These are phyloP conservation scores for Zaprionus kolodkinae DNA, from an alignment of 1,140 invertebrate genomes.

Conservation along the genomic window DNA sequence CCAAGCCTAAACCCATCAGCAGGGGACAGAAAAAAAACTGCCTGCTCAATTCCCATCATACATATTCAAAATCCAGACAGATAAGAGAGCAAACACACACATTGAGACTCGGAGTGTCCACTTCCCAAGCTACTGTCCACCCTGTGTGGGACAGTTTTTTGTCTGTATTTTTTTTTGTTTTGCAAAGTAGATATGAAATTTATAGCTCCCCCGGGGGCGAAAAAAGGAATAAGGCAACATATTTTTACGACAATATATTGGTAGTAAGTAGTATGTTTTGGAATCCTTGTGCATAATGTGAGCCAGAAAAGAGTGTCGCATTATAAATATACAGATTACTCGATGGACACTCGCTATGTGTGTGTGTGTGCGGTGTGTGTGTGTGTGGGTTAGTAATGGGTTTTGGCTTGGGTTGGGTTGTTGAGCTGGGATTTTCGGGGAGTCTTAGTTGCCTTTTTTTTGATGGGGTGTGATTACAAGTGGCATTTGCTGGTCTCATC, in stretches of 20 bases:
- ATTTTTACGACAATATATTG: conserved; percentile 83
- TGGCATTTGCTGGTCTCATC: conserved; percentile 60
- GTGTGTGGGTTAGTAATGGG: conserved; percentile 51
- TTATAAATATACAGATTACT: conserved; percentile 82
- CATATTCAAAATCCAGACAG: conserved; percentile 29
- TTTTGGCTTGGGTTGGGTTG: conserved; percentile 26
- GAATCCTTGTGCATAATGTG: conserved; percentile 79
- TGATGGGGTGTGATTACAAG: conserved; percentile 50
- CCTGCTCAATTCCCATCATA: background rate
- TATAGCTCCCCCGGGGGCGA: conserved; percentile 82
- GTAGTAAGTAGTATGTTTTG: conserved; percentile 34
- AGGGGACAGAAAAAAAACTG: background rate
- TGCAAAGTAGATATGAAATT: conserved; percentile 84
- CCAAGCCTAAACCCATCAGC: background rate
- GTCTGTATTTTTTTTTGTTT: conserved; percentile 74
- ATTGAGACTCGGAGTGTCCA: background rate
- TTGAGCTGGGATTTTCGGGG: conserved; percentile 25
- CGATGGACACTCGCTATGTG: conserved; percentile 39
- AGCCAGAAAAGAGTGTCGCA: conserved; percentile 34
- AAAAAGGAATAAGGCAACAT: conserved; percentile 80
- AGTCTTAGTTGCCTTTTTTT: conserved; percentile 11
- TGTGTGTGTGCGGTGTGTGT: no score
- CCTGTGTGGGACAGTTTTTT: conserved; percentile 43
- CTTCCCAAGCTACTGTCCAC: conserved; percentile 20
- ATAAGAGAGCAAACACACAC: background rate